phyloP scores from a whole-genome alignment of 2,113 vertebrate genomes.

The Lutjanus erythropterus region DNA sequence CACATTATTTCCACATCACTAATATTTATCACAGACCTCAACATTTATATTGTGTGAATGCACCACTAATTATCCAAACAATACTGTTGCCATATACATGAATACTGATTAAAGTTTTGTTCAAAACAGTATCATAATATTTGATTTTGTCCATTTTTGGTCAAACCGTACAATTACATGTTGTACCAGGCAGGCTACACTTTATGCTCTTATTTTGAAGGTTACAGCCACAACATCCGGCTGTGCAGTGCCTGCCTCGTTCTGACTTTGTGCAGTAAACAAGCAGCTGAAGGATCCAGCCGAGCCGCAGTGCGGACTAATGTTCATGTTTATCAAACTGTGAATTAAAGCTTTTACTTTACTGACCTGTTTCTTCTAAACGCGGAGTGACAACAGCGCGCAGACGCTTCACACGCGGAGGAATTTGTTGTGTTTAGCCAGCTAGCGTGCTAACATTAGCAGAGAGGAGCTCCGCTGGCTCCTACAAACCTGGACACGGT shows the following conservation, averaged over 20 bases:
- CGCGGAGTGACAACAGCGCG: not conserved
- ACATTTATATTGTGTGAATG: no score
- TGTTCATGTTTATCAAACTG: not conserved
- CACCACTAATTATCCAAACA: no score
- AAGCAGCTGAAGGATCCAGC: slow-evolving; percentile 34
- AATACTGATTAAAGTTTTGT: no score
- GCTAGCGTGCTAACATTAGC: slow-evolving; percentile 72
- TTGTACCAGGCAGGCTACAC: not conserved
- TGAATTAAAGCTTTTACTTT: not conserved
- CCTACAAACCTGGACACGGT: slow-evolving; percentile 61
- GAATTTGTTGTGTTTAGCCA: slow-evolving; percentile 19
- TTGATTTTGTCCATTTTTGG: no score
- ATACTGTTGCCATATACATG: no score
- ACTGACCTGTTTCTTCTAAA: not conserved
- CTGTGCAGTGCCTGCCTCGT: not conserved
- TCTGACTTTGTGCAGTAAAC: slow-evolving; percentile 56
- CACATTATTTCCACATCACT: no score
- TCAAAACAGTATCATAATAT: no score
- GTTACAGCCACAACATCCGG: slow-evolving; percentile 34
- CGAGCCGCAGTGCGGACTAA: slow-evolving; percentile 23
- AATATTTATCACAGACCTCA: no score
- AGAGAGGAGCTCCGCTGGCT: slow-evolving; percentile 16
- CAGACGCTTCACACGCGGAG: not conserved
- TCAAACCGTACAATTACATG: no score
- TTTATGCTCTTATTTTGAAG: slow-evolving; percentile 57